Evolutionary conservation across 2,888 invertebrate genomes (phyloP).

Genomic region (Physocephala rufipes): DNA sequence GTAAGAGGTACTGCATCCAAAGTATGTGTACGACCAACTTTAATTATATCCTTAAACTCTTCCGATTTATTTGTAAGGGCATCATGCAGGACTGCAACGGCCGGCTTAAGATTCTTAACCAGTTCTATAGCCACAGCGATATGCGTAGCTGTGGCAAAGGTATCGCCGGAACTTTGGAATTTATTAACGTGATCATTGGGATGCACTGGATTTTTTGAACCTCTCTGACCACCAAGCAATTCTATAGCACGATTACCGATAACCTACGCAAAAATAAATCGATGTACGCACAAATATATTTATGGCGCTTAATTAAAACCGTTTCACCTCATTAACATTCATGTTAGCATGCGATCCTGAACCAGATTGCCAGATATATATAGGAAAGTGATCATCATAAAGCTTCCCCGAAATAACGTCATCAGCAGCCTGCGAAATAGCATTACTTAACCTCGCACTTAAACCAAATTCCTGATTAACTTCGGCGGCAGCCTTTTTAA

Average conservation of each 20-base stretch:
- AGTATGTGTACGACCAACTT: slow-evolving; percentile 88
- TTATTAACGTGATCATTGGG: slow-evolving; percentile 99
- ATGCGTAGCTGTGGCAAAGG: slow-evolving; percentile 99
- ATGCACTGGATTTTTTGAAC: slow-evolving; percentile 95
- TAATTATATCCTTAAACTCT: slow-evolving; percentile 91
- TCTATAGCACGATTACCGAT: slow-evolving; percentile 91
- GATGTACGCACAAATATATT: no score
- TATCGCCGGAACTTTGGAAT: slow-evolving; percentile 98
- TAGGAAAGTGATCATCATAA: slow-evolving; percentile 94
- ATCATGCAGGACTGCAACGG: slow-evolving; percentile 76
- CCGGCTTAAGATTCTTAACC: slow-evolving; percentile 82
- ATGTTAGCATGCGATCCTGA: slow-evolving; percentile 99
- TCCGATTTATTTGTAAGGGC: slow-evolving; percentile 80
- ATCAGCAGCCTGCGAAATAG: slow-evolving; percentile 90
- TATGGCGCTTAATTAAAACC: no score
- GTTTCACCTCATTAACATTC: slow-evolving; percentile 93
- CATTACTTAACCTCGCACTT: slow-evolving; percentile 85
- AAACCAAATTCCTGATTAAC: slow-evolving; percentile 94
- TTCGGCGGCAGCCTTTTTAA: slow-evolving; percentile 96
- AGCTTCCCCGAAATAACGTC: slow-evolving; percentile 94
- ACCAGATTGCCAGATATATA: slow-evolving; percentile 99
- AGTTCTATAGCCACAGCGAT: slow-evolving; percentile 93
- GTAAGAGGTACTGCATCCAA: slow-evolving; percentile 96
- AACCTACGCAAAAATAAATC: slow-evolving; percentile 68
- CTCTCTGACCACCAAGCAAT: slow-evolving; percentile 85